Conservation (phyloP, 2,888 invertebrate genomes). For the Notocelia uddmanniana region DNA sequence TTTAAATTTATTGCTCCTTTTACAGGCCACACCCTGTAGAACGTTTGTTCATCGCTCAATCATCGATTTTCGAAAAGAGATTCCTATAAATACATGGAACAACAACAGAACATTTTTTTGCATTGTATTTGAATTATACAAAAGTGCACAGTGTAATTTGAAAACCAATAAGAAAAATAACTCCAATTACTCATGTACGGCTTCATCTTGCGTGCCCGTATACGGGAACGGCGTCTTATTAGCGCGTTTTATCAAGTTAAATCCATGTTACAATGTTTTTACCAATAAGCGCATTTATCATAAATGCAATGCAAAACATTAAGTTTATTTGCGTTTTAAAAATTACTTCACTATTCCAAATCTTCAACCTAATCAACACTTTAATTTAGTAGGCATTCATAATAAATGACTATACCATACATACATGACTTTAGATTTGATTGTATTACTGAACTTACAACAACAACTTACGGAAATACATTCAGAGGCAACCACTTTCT, state of each 20-base stretch:
- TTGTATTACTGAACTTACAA: slow-evolving; percentile 20
- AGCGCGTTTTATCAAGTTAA: slow-evolving; percentile 22
- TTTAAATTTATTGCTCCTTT: too few species aligned
- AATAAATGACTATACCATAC: not conserved
- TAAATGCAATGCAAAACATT: slow-evolving; percentile 6
- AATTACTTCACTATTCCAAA: not conserved
- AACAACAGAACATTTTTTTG: not conserved
- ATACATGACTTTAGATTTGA: not conserved
- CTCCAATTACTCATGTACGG: slow-evolving; percentile 31
- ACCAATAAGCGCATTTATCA: slow-evolving; percentile 8
- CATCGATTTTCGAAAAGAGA: not conserved
- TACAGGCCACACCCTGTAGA: too few species aligned
- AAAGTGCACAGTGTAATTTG: slow-evolving; percentile 22
- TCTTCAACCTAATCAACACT: not conserved
- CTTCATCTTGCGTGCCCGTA: slow-evolving; percentile 28
- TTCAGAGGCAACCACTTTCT: slow-evolving; percentile 39
- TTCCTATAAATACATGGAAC: not conserved
- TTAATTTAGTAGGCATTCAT: not conserved
- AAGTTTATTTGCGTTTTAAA: slow-evolving; percentile 4
- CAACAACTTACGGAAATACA: slow-evolving; percentile 38
- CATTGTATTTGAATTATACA: slow-evolving; percentile 9
- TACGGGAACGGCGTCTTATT: slow-evolving; percentile 32
- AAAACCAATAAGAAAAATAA: slow-evolving; percentile 42
- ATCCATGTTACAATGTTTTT: slow-evolving; percentile 13
- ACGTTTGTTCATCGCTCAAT: not conserved